Evolutionary conservation across 2,888 invertebrate genomes (phyloP).

Genomic region (Anarsia innoxiella): DNA sequence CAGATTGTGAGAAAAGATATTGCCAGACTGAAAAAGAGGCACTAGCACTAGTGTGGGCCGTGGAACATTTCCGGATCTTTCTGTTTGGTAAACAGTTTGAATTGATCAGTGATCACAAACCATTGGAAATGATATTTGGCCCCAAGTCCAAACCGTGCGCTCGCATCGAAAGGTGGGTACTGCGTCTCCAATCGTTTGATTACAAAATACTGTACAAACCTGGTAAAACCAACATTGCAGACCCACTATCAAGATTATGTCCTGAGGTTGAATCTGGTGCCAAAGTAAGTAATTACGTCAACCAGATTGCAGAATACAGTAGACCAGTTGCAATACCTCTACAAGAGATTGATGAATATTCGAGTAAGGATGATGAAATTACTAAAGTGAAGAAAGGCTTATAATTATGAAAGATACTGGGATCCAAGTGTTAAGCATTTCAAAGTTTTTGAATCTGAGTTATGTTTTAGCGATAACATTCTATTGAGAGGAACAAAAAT

Average conservation of each 20-base stretch:
- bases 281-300: background rate
- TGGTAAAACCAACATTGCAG: constrained; percentile 27
- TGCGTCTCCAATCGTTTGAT: constrained; percentile 26
- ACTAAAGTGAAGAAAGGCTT: background rate
- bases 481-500: constrained; percentile 18
- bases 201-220: constrained; percentile 26
- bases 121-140: constrained; percentile 18
- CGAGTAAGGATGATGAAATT: background rate
- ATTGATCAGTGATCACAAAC: constrained; percentile 27
- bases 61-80: constrained; percentile 14
- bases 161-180: constrained; percentile 27
- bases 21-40: constrained; percentile 30
- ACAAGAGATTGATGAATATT: background rate
- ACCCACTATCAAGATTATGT: constrained; percentile 21
- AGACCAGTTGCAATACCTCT: background rate
- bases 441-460: constrained; percentile 1
- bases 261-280: too few relatives aligned
- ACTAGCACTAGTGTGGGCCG: constrained; percentile 23
- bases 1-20: constrained; percentile 23
- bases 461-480: constrained; percentile 10
- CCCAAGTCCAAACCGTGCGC: constrained; percentile 29
- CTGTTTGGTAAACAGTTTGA: constrained; percentile 24
- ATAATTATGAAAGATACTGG: background rate
- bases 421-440: background rate
- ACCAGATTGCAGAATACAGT: background rate